phyloP scores from a whole-genome alignment of 2,113 vertebrate genomes.

The Passer montanus region DNA sequence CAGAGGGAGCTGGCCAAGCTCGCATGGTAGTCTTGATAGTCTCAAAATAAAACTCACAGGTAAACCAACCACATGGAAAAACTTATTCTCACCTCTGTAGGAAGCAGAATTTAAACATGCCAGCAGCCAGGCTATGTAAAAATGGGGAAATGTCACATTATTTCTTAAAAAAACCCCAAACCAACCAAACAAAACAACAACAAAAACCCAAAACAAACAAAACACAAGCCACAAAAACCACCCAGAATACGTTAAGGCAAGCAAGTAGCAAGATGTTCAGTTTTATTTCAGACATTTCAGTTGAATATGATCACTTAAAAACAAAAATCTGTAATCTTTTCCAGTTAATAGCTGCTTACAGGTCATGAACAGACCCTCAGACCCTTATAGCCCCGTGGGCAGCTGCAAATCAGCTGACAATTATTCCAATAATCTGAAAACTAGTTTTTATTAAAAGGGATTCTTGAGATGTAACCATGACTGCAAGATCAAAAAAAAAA shows the following conservation, averaged over 20 bases:
- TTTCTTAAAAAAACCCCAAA: not conserved
- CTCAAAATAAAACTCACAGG: not conserved
- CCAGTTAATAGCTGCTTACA: not conserved
- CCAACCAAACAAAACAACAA: not conserved
- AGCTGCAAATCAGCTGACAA: not conserved
- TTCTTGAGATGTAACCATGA: not conserved
- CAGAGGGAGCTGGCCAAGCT: not conserved
- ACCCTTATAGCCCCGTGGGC: not conserved
- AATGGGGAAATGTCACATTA: not conserved
- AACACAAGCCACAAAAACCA: not conserved
- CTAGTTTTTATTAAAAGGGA: not conserved
- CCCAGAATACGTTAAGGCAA: not conserved
- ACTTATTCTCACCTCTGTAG: not conserved
- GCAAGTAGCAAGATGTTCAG: not conserved
- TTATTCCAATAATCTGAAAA: not conserved
- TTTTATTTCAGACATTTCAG: not conserved
- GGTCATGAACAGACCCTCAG: not conserved
- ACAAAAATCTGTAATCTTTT: not conserved
- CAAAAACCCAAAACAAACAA: not conserved
- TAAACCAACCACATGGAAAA: not conserved
- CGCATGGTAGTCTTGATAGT: not conserved
- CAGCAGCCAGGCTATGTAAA: not conserved
- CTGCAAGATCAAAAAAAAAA: not conserved
- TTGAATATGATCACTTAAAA: not conserved
- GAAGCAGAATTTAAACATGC: not conserved